Evolutionary conservation across 2,888 invertebrate genomes (phyloP).

Genomic region (Argyresthia albistria): DNA sequence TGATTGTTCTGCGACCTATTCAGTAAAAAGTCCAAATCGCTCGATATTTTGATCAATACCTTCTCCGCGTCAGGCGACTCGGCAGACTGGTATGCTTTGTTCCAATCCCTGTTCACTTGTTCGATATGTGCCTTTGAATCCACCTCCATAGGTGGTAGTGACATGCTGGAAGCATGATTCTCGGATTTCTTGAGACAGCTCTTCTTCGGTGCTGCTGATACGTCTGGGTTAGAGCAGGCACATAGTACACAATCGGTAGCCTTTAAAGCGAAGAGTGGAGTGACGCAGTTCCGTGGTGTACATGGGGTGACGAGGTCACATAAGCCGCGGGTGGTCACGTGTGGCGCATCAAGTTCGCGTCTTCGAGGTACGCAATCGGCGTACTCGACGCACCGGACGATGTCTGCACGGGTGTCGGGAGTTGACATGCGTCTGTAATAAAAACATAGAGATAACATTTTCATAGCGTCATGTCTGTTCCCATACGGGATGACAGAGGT

Average conservation of each 20-base stretch:
- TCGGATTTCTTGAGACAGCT: no score
- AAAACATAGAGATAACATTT: neutral
- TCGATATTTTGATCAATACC: slow-evolving; percentile 85
- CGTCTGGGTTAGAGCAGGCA: no score
- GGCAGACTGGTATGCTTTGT: slow-evolving; percentile 41
- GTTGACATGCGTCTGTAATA: slow-evolving; percentile 36
- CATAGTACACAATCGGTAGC: no score
- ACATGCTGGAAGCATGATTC: no score
- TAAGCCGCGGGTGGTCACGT: neutral
- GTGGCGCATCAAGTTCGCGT: neutral
- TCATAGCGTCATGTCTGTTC: no score
- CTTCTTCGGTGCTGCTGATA: no score
- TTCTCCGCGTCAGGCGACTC: slow-evolving; percentile 61
- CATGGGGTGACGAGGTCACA: neutral
- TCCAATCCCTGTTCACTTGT: slow-evolving; percentile 50
- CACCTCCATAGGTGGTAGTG: no score
- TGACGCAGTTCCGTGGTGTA: neutral
- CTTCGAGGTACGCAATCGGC: slow-evolving; percentile 9
- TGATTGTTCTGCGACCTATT: slow-evolving; percentile 64
- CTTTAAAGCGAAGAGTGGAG: no score
- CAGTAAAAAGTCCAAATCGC: slow-evolving; percentile 86
- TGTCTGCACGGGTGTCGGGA: slow-evolving; percentile 56
- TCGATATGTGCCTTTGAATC: slow-evolving; percentile 21
- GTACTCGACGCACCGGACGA: slow-evolving; percentile 63
- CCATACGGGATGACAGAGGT: no score